Conservation (phyloP, 2,888 invertebrate genomes). For the Saturnia pavonia region DNA sequence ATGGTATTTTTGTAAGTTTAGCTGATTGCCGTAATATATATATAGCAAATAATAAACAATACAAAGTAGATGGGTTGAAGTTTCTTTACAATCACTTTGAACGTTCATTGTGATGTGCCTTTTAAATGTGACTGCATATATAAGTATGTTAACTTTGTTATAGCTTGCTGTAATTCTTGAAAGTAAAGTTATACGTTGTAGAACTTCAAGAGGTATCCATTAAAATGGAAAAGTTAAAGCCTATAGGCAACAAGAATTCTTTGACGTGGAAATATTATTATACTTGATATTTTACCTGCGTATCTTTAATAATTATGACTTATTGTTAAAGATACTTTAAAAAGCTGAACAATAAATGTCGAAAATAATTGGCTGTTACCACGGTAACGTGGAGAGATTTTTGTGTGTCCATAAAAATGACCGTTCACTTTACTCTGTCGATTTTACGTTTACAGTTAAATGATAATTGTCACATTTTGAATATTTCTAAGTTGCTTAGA, state of each 20-base stretch:
- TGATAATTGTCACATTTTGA: not conserved
- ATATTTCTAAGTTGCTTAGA: conserved; percentile 33
- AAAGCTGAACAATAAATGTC: not conserved
- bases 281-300: not conserved
- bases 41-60: not conserved
- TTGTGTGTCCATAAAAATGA: not conserved
- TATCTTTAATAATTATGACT: not conserved
- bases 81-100: not conserved
- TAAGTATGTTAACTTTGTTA: not conserved
- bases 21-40: not conserved
- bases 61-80: not conserved
- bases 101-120: not conserved
- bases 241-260: not conserved
- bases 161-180: not conserved
- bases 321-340: not conserved
- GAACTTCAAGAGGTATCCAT: not conserved
- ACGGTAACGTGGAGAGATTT: not conserved
- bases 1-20: not conserved
- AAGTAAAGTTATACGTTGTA: not conserved
- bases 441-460: not conserved
- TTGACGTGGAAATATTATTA: not conserved
- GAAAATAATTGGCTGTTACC: conserved; percentile 2
- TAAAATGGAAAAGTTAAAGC: not conserved
- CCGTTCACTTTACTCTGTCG: not conserved
- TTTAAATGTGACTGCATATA: not conserved